Evolutionary conservation across 2,888 invertebrate species (phyloP), one percentile per base, ranked within the genome.

Genomic region (Apamea anceps): DNA sequence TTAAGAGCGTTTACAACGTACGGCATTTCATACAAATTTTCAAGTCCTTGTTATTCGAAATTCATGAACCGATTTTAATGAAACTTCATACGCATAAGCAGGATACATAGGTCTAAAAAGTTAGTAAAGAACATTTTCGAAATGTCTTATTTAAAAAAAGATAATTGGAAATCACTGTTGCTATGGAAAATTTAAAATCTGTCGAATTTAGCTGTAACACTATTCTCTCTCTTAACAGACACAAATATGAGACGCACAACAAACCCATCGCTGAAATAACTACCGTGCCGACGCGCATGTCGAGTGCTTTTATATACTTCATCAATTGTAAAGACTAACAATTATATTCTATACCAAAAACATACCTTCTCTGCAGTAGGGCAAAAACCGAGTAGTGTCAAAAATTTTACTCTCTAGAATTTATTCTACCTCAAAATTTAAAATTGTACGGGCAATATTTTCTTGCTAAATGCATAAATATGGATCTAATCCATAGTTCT

Each of bases 401-500:
- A 62, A 54, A 42, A 37, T 12, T 48, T 84, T 66, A 37, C 57
- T 60, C 25, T 70, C 57, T 37, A 13, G 66, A 54, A 62, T 78
- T 21, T 15, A 25, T 67, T 72, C 62, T 85, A 75, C 66, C 72
- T 86, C 75, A 51, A 73, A 76, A 73, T 48, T 72, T 51, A 1
- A 57, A 70, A 85, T 79, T 54, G n/a, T 48, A 21, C 65, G 48
- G 48, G 72, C 71, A 68, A 72, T 73, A 77, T 79, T 70, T 66
- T 86, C 66, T 48, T 76, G 67, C 10, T 60, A 32, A 48, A 73
- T 21, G 15, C 60, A n/a, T 73, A 62, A 75, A 78, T 7, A 21
- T 51, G 87, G 85, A 83, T 85, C 1, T 79, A 74, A 85, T 86
- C 87, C 87, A 25, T 60, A 72, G 57, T 57, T 66, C 62, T 51